Base-by-base conservation (phyloP, 1,140 invertebrate genomes). In the Copidosoma floridanum region DNA sequence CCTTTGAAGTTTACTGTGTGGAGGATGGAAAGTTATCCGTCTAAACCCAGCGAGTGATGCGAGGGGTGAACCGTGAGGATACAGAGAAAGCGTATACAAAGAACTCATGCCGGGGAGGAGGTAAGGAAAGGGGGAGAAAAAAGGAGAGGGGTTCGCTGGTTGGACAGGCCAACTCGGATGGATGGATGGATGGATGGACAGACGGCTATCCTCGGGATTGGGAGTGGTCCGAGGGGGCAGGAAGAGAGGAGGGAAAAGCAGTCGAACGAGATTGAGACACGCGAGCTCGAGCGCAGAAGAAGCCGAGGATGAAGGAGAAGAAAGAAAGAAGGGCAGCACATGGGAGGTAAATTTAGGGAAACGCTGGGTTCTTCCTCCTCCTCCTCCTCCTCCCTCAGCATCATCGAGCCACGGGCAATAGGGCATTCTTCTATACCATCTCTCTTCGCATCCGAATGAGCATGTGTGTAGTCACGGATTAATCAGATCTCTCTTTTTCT, bases 201-300 rank as follows among this genome's bases (percentile, higher is more conserved):
- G 35, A 43, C 14, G 47, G 14, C 44, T 14, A 50, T 43, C 40
- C 37, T 32, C 21, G 23, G 50, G 43, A 52, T 53, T 44, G 57
- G 50, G 46, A 52, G 57, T 52, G 50, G 41, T 29, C 43, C 27
- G 4, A 16, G 14, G 18, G 37, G 18, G 37, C n/a, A n/a, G n/a
- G 18, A 16, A 14, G 37, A 40, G 14, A 40, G 14, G 48, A 40
- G 44, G n/a, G n/a, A 24, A 40, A 53, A 44, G 57, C 57, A 20
- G 57, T 53, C 24, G 41, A 47, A 60, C 57, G 50, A 54, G 57
- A 60, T 53, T 43, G 50, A 47, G 57, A 54, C 50, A 60, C 51
- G 57, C 50, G 57, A 57, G 35, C 53, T 6, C 26, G 29, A 12
- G 6, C 29, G 29, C 6, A 6, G 6, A 12, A 32, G 29, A 29